These are phyloP conservation scores for Drosophila simulans DNA, from an alignment of 1,140 invertebrate species.

Conservation along the genomic window DNA sequence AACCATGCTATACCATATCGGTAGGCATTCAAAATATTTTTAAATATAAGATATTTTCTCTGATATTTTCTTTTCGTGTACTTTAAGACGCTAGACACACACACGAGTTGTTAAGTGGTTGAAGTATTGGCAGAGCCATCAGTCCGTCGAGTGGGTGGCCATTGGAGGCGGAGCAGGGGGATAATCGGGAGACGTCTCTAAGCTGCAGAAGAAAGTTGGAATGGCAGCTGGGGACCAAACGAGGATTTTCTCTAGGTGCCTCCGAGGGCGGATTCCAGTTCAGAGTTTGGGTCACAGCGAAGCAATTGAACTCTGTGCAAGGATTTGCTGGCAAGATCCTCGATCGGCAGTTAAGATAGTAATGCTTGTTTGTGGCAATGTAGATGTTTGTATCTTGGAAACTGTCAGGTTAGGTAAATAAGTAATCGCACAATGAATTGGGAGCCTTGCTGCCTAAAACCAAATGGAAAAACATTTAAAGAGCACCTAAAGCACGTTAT, in stretches of 20 bases:
- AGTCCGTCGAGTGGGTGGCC: conserved; percentile 15
- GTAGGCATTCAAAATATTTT: too few relatives aligned
- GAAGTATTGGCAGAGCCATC: conserved; percentile 44
- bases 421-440: not conserved
- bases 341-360: conserved; percentile 17
- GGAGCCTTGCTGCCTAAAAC: too few relatives aligned
- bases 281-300: conserved; percentile 42
- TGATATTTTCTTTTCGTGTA: not conserved
- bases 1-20: too few relatives aligned
- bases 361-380: conserved; percentile 1
- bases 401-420: not conserved
- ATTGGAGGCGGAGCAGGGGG: not conserved
- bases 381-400: not conserved
- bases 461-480: too few relatives aligned
- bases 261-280: conserved; percentile 47
- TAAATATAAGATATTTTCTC: too few relatives aligned
- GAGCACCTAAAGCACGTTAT: not conserved
- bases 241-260: conserved; percentile 22
- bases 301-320: conserved; percentile 43
- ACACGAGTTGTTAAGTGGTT: conserved; percentile 68
- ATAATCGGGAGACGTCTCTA: conserved; percentile 4
- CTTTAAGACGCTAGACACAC: conserved; percentile 26
- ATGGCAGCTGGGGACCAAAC: conserved; percentile 26
- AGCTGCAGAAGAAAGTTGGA: conserved; percentile 47
- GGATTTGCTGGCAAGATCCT: conserved; percentile 10